Base-by-base conservation (phyloP, 2,113 vertebrate genomes). In the Ophiodon elongatus region DNA sequence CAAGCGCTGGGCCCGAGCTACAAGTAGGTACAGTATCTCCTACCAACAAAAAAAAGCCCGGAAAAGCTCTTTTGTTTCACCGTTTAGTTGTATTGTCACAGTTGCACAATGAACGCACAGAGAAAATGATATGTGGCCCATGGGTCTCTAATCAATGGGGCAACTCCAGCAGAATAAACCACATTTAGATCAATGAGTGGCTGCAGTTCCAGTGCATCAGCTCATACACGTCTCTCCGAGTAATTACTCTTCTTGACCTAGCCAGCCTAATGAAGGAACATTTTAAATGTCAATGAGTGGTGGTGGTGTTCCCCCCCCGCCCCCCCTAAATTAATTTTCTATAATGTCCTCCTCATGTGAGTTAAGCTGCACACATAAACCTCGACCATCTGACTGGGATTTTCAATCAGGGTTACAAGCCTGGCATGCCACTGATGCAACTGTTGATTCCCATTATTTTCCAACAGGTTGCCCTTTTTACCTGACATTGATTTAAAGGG, bases 241-340 rank as follows among this genome's bases (percentile, higher is more conserved):
- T 90, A 93, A 92, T 94, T 91, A 93, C 80, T 63, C 64, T 37
- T 78, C 70, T 66, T 85, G 82, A 83, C 77, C 62, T 35, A 54
- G 72, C 54, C 62, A 43, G 81, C 64, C 88, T 90, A 93, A 95
- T 94, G 89, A 93, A 87, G 83, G 83, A 85, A 80, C 85, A 69
- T 88, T 90, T 84, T 80, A 94, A 95, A 93, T 94, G 91, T 91
- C 94, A 94, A 78, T 93, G 87, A 85, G 80, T 70, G 37, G 57
- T 70, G 56, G 56, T 81, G 83, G 73, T 80, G 69, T 68, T 68
- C 71, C 35, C 15, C 17, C 52, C 11, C 25, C n/a, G n/a, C n/a
- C n/a, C n/a, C n/a, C n/a, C n/a, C n/a, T n/a, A n/a, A 52, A 87
- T 87, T 75, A 84, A 79, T 91, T 90, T 35, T 66, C 73, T 77